Evolutionary conservation across 2,113 vertebrate species (phyloP), one percentile per base, ranked within the genome.

Genomic region (Xyliphius kryptos): DNA sequence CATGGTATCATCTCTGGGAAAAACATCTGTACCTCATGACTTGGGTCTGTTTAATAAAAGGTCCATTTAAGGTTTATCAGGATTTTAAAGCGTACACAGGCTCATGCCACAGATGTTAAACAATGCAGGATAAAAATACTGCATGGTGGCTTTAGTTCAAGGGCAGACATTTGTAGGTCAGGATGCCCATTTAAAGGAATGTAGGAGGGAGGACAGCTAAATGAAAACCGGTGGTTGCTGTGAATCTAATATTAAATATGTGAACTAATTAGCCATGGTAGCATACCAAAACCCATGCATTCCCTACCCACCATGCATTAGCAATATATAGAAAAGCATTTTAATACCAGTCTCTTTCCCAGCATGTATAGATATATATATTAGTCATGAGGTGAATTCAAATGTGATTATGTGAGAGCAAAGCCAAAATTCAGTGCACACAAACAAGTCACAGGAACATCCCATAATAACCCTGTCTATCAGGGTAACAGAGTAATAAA

Each of bases 101-200:
- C 51, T 13, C 61, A 69, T 66, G n/a, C 58, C 56, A 67, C 65
- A 61, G 60, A n/a, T 38, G 36, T 38, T 60, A 41, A n/a, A 62
- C 63, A 70, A 66, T 36, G 58, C 55, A 20, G 14, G 50, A 63
- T 73, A 76, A 71, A 78, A 67, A 72, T 63, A 69, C 19, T 32
- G 15, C 52, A 46, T 2, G 36, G 44, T 60, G 37, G 38, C 61
- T 66, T 69, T 66, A 61, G 43, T 67, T 66, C 16, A 65, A 66
- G 57, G 63, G 36, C 61, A 55, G 70, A 37, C 22, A 16, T 72
- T 69, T 66, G 19, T 73, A 56, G 72, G 64, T 71, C 70, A 63
- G 32, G 43, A 56, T 61, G 40, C 20, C 53, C 60, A 38, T 65
- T 58, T 57, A 63, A 15, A 40, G 41, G 38, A 59, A 37, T 56